A percentile compares a stretch with the other conserved stretches of the same genome.
phyloP scores from a whole-genome alignment of 2,797 vertebrate species.

The Coregonus ussuriensis region DNA sequence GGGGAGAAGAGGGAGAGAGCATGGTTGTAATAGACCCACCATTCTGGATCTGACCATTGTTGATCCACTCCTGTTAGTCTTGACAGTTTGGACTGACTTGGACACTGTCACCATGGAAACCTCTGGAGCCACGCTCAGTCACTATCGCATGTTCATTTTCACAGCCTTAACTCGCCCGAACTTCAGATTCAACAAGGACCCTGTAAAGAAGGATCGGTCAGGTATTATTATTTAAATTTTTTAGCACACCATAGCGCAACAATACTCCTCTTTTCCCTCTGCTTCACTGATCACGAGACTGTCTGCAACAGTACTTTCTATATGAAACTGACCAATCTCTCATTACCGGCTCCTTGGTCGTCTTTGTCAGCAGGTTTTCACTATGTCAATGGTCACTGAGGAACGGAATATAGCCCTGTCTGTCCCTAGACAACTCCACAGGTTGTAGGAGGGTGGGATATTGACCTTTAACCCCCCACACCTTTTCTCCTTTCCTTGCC shows the following conservation, averaged over 20 bases:
- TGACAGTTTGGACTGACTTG: slow-evolving; percentile 44
- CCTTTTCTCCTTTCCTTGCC: slow-evolving; percentile 14
- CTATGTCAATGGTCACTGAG: slow-evolving; percentile 39
- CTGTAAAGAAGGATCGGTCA: slow-evolving; percentile 37
- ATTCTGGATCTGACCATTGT: slow-evolving; percentile 49
- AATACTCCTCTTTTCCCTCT: slow-evolving; percentile 15
- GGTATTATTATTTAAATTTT: not conserved
- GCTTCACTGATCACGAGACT: not conserved
- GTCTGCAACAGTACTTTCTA: slow-evolving; percentile 28
- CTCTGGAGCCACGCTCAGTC: slow-evolving; percentile 41
- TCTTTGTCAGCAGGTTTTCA: slow-evolving; percentile 24
- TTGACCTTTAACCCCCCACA: slow-evolving; percentile 49
- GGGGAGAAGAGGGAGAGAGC: slow-evolving; percentile 11
- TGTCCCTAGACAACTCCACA: slow-evolving; percentile 55
- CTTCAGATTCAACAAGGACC: slow-evolving; percentile 35
- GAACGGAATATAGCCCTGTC: slow-evolving; percentile 19
- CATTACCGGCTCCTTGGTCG: slow-evolving; percentile 29
- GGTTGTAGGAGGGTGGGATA: slow-evolving; percentile 56
- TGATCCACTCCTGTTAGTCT: slow-evolving; percentile 29
- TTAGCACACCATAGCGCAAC: slow-evolving; percentile 20
- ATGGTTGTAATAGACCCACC: slow-evolving; percentile 41
- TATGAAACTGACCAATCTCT: slow-evolving; percentile 31
- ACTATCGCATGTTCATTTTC: slow-evolving; percentile 54
- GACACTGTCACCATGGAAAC: slow-evolving; percentile 17
- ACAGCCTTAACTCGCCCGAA: slow-evolving; percentile 63